These are phyloP conservation scores for Cryptocheilus praepositus DNA, from an alignment of 2,888 invertebrate genomes.

Conservation along the genomic window DNA sequence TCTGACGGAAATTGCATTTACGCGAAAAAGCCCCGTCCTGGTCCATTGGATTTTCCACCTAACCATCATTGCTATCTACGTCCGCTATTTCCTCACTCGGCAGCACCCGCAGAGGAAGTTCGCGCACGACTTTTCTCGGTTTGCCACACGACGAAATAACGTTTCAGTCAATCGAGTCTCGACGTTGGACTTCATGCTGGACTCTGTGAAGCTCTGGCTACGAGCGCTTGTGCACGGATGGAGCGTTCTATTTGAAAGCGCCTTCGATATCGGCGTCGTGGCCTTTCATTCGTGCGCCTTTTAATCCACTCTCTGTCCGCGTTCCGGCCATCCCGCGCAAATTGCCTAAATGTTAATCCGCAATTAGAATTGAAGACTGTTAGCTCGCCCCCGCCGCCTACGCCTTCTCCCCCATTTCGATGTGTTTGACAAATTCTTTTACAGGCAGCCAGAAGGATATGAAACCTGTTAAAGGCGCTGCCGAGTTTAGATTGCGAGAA, in stretches of 20 bases:
- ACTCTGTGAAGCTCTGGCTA: slow-evolving; percentile 49
- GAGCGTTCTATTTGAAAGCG: slow-evolving; percentile 65
- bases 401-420: background rate
- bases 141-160: slow-evolving; percentile 19
- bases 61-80: too few species aligned
- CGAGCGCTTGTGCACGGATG: slow-evolving; percentile 43
- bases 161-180: slow-evolving; percentile 42
- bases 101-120: slow-evolving; percentile 6
- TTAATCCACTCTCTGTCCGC: too few species aligned
- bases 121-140: slow-evolving; percentile 15
- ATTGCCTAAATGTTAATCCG: slow-evolving; percentile 62
- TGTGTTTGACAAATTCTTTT: slow-evolving; percentile 7
- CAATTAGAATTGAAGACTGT: slow-evolving; percentile 61
- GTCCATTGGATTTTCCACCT: too few species aligned
- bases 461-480: slow-evolving; percentile 19
- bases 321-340: background rate
- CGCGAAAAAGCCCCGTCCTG: background rate
- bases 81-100: too few species aligned
- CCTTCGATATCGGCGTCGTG: slow-evolving; percentile 59
- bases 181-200: slow-evolving; percentile 38
- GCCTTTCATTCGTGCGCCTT: slow-evolving; percentile 9
- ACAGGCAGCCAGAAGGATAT: slow-evolving; percentile 27
- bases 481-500: slow-evolving; percentile 22
- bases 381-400: too few species aligned
- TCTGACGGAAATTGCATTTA: slow-evolving; percentile 1